Conservation (phyloP, 2,113 vertebrate species). For the Furnarius figulus region DNA sequence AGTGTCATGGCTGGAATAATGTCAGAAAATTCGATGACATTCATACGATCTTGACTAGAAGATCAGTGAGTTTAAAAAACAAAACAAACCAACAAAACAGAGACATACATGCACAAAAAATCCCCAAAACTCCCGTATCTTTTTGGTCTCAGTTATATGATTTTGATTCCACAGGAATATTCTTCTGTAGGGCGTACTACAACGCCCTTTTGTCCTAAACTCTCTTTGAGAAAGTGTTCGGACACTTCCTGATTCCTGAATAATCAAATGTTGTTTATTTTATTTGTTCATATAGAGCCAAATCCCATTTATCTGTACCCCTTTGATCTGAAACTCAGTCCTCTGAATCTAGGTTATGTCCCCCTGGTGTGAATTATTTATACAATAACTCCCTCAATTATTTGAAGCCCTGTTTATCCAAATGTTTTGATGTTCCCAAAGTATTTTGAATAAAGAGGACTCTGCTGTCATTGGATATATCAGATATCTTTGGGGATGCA, state of each 20-base stretch:
- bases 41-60: not conserved
- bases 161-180: not conserved
- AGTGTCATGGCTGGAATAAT: not conserved
- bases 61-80: not conserved
- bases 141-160: not conserved
- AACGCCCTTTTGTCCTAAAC: not conserved
- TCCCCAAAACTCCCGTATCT: no score
- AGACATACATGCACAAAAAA: not conserved
- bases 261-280: slow-evolving; percentile 23
- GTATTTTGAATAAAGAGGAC: slow-evolving; percentile 60
- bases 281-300: slow-evolving; percentile 28
- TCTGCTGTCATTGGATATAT: slow-evolving; percentile 29
- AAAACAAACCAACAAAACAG: not conserved
- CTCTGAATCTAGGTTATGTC: slow-evolving; percentile 73
- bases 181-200: not conserved
- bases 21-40: not conserved
- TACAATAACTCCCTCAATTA: slow-evolving; percentile 69
- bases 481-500: slow-evolving; percentile 42
- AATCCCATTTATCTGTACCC: slow-evolving; percentile 50
- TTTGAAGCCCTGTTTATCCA: slow-evolving; percentile 63
- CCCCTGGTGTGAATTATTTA: slow-evolving; percentile 69
- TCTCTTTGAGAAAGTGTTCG: not conserved
- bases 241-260: not conserved
- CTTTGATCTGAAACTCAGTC: slow-evolving; percentile 67
- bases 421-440: slow-evolving; percentile 71